Percentiles rank a stretch among this genome's conserved stretches.
Evolutionary conservation across 2,113 vertebrate species (phyloP).

Genomic region (Orycteropus afer): DNA sequence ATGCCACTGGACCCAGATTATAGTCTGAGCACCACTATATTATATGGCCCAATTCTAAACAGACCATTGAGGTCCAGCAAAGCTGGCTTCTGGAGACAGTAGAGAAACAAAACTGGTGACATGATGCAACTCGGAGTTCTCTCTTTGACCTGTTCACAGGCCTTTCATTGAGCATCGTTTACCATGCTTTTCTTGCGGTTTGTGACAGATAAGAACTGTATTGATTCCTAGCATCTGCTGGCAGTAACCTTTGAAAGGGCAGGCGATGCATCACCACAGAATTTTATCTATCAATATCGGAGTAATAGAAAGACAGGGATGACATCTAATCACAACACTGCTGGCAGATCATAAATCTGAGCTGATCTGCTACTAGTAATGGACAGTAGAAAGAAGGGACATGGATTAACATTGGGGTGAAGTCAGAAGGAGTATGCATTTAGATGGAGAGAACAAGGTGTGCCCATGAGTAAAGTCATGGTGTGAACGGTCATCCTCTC

Average conservation of each 20-base stretch:
- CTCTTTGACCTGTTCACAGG: not conserved
- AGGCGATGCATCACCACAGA: slow-evolving; percentile 85
- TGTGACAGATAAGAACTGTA: slow-evolving; percentile 87
- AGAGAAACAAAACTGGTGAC: not conserved
- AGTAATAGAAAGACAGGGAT: slow-evolving; percentile 91
- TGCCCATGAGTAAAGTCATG: not conserved
- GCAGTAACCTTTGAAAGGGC: slow-evolving; percentile 88
- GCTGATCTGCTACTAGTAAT: slow-evolving; percentile 79
- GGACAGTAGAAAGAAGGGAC: not conserved
- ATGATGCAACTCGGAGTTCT: not conserved
- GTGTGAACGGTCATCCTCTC: not conserved
- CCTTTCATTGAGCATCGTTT: slow-evolving; percentile 49
- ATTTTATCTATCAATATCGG: slow-evolving; percentile 91
- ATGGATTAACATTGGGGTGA: slow-evolving; percentile 19
- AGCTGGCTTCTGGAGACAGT: not conserved
- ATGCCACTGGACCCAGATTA: not conserved
- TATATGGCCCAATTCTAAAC: not conserved
- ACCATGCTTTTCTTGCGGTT: slow-evolving; percentile 68
- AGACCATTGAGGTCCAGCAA: not conserved
- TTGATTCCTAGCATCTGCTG: slow-evolving; percentile 82
- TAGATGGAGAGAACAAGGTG: not conserved
- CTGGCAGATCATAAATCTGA: slow-evolving; percentile 91
- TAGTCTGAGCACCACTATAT: not conserved
- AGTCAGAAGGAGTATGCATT: not conserved
- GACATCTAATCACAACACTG: slow-evolving; percentile 92